Evolutionary conservation across 35 echinoderm and acorn worm species (phyloP).

Genomic region (Eucidaris tribuloides): DNA sequence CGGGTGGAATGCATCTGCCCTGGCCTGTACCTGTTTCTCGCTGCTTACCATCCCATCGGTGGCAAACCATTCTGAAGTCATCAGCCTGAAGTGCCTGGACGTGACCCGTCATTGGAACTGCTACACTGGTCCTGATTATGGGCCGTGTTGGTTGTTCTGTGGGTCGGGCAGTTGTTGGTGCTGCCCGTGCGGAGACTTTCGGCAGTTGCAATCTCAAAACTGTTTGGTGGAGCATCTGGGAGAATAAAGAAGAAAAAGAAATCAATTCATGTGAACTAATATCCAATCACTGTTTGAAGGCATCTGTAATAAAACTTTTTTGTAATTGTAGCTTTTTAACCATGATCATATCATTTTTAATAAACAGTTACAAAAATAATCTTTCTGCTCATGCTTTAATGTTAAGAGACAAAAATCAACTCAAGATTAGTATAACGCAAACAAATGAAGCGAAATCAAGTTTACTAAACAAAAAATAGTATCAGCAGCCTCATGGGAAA

Average conservation of each 20-base stretch:
- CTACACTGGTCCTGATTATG: not conserved
- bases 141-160: not conserved
- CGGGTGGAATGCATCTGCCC: not conserved
- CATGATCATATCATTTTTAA: not conserved
- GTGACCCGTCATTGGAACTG: not conserved
- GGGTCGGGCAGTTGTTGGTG: conserved; percentile 7
- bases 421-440: not conserved
- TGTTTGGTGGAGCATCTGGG: not conserved
- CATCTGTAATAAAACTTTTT: not conserved
- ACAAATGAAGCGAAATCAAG: too few relatives aligned
- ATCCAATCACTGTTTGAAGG: not conserved
- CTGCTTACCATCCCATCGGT: too few relatives aligned
- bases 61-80: too few relatives aligned
- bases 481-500: too few relatives aligned
- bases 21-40: not conserved
- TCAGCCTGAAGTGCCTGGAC: not conserved
- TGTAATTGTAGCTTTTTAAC: not conserved
- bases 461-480: too few relatives aligned
- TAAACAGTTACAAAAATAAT: not conserved
- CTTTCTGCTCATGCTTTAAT: not conserved
- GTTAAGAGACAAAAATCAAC: not conserved
- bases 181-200: not conserved
- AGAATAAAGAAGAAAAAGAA: too few relatives aligned
- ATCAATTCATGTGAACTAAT: not conserved
- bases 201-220: conserved; percentile 7